Base-by-base conservation (phyloP, 2,888 invertebrate species). In the Prosopocoilus inquinatus region DNA sequence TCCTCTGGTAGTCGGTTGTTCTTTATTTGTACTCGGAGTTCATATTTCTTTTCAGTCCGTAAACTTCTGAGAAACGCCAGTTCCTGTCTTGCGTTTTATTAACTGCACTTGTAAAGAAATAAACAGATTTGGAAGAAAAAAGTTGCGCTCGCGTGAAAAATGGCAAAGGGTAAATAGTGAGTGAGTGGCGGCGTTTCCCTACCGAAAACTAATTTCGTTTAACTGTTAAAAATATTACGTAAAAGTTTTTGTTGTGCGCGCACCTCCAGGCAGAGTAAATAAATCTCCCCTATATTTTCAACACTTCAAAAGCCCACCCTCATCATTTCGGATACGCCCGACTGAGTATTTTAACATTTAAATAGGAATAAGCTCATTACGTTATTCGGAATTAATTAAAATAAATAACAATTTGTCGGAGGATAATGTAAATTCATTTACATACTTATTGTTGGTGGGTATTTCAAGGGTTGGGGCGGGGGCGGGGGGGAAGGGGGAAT, bases 1-100 rank as follows among this genome's bases (percentile, higher is more conserved):
- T 59, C 50, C 53, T 50, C 57, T 58, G 47, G 56, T 50, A 62
- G 52, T 52, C 45, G 39, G 51, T 54, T 53, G 61, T 61, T 61
- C 61, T 65, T 63, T 65, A 63, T 64, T 65, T 65, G 64, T 60
- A 57, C 52, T 46, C 36, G 50, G 56, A 64, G 64, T 65, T 65
- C 65, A 64, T 65, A 63, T 65, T 65, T 65, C 64, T 65, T 62
- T 62, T 59, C 58, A 52, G 53, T 59, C 50, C 39, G 39, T 36
- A 28, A 55, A 55, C 55, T 55, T 55, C 45, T 41, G 34, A 50
- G 35, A 35, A 49, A 45, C 49, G 43, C 38, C 54, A 36, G 20
- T 28, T 28, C 36, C 33, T 45, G 36, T 28, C 15, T 41, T 20
- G 15, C 35, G 44, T 54, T 49, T 54, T 44, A 54, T 54, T 48